Base-by-base conservation (phyloP, 2,113 vertebrate species). In the Tylochromis polylepis region DNA sequence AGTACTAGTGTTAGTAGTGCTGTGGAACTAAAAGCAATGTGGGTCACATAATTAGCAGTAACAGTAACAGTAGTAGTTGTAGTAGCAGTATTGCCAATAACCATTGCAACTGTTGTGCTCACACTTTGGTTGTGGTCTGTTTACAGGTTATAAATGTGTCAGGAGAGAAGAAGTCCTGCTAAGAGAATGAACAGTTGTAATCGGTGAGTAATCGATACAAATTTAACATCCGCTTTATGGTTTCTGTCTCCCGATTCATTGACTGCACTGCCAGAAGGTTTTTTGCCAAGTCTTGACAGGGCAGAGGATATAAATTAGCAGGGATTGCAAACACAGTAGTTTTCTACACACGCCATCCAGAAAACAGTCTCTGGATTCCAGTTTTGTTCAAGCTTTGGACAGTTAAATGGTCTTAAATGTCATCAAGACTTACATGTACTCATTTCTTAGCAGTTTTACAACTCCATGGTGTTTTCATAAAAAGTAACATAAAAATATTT, bases 121-220 rank as follows among this genome's bases (percentile, higher is more conserved):
- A 67, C 1, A 91, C 53, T 77, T 3, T 79, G 38, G 20, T 65
- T 82, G 16, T 56, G 24, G 43, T 20, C 20, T 91, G 27, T 87
- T 87, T 12, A 14, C 92, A 96, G 94, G 91, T 93, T 87, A 88
- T 94, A 91, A 93, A 9, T 82, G 41, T 62, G 20, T 70, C 72
- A 16, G 59, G 56, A 90, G 79, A 58, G 55, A 77, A 79, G 81
- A 84, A 58, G 49, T n/a, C 65, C 72, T 15, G 34, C 79, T 87
- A 65, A 90, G 60, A 93, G 41, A 87, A 95, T 96, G 95, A 94
- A 57, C 84, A 90, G 88, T 65, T 95, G 91, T 79, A 90, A 93
- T 80, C 87, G 79, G 96, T 96, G 88, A 95, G 96, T 95, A 75
- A 53, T 31, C 16, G 2, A 4, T 57, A 16, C 20, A 46, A 24